Conservation (phyloP, 2,888 invertebrate genomes). For the Harpalus rubripes region DNA sequence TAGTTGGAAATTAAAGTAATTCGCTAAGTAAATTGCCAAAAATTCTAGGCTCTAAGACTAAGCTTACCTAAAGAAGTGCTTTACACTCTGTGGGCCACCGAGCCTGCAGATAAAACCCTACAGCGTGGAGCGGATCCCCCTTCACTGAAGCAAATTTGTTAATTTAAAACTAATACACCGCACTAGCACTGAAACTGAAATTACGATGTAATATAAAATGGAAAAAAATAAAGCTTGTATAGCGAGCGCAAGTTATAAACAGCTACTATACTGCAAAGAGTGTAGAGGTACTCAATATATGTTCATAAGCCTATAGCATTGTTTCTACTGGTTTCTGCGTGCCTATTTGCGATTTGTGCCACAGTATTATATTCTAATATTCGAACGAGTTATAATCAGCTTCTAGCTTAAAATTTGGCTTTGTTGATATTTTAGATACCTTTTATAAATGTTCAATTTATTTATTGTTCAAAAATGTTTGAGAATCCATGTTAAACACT, state of each 20-base stretch:
- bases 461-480: no score
- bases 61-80: conserved; percentile 89
- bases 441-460: not conserved
- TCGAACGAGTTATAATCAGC: no score
- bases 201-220: conserved; percentile 42
- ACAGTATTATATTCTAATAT: no score
- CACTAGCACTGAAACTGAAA: conserved; percentile 36
- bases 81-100: conserved; percentile 96
- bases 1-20: no score
- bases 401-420: no score
- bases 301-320: no score
- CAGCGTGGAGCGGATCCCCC: conserved; percentile 92
- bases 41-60: not conserved
- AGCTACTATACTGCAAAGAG: conserved; percentile 1
- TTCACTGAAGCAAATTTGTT: conserved; percentile 81
- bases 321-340: no score
- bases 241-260: conserved; percentile 60
- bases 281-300: conserved; percentile 59
- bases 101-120: conserved; percentile 96
- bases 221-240: conserved; percentile 36
- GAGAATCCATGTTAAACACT: no score
- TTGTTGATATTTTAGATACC: not conserved
- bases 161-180: not conserved
- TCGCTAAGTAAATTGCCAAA: not conserved
- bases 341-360: no score